Base-by-base conservation (phyloP, 2,113 vertebrate genomes). In the Collichthys lucidus region DNA sequence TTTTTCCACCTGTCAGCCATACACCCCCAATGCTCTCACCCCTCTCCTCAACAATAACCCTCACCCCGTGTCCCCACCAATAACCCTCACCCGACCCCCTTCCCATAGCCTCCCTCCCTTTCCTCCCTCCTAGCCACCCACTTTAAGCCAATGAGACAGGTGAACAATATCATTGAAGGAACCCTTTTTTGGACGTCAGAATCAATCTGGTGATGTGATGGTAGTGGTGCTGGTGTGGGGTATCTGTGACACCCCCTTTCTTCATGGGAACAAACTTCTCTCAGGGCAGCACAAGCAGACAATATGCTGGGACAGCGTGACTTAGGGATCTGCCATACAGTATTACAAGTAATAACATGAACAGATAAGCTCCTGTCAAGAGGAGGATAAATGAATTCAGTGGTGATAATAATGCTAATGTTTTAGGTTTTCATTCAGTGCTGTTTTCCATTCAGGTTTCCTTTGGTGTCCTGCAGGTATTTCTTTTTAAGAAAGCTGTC, bases 111-210 rank as follows among this genome's bases (percentile, higher is more conserved):
- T 57, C 29, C 46, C 14, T 31, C 11, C 11, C 76, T 19, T 2
- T 60, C 26, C 29, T 15, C 42, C 72, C 86, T 61, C 77, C 82
- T 78, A 69, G 85, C 50, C 75, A 84, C 93, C 96, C 95, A 93
- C 95, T 96, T 95, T 96, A 97, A 97, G 96, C 94, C 96, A 96
- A 96, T 89, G 94, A 97, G 97, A 97, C 98, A 98, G 98, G 97
- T 97, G 96, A 96, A 98, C 96, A 97, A 96, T 96, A 94, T 96
- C 93, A 91, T 94, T 94, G 94, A 96, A 96, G 93, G 91, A 89
- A 90, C 76, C 94, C 95, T 93, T 94, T 97, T 97, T 95, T 93
- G 93, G 93, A 80, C 86, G 92, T 97, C 97, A 95, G 94, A 95
- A 97, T 93, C 86, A 93, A 96, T 96, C 95, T 96, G 92, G 94